These are phyloP conservation scores for Venturia canescens DNA, from an alignment of 1,140 invertebrate species.

Conservation along the genomic window DNA sequence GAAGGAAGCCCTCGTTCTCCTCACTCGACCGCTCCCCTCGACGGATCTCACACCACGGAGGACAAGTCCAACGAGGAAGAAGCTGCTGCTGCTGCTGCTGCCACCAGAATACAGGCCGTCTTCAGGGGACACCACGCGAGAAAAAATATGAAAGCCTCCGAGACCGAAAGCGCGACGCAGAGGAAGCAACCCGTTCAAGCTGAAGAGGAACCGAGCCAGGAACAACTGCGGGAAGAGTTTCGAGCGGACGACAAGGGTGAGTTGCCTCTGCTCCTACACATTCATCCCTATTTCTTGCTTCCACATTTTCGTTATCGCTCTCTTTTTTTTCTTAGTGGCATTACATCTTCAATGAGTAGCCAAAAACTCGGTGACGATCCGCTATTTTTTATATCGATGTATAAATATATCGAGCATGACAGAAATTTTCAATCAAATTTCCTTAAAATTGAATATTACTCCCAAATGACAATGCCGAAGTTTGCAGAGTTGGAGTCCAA, in stretches of 20 bases:
- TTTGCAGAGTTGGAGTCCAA: no score
- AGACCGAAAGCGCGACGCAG: conserved; percentile 70
- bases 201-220: conserved; percentile 80
- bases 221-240: conserved; percentile 86
- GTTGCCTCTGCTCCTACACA: conserved; percentile 56
- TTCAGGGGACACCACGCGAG: conserved; percentile 81
- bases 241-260: conserved; percentile 86
- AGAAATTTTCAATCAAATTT: no score
- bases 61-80: conserved; percentile 66
- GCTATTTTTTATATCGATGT: no score
- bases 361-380: no score
- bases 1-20: conserved; percentile 22
- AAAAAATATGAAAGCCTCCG: conserved; percentile 76
- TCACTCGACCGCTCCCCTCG: neutral
- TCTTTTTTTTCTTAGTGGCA: neutral
- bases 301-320: conserved; percentile 6
- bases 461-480: no score
- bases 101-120: conserved; percentile 83
- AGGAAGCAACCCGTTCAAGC: conserved; percentile 64
- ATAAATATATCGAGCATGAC: no score
- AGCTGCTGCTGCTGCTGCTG: conserved; percentile 84
- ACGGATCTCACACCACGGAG: neutral
- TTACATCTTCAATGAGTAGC: no score
- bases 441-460: no score
- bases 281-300: conserved; percentile 5